These are phyloP conservation scores for Papilio protenor DNA, from an alignment of 2,888 invertebrate genomes.

Conservation along the genomic window DNA sequence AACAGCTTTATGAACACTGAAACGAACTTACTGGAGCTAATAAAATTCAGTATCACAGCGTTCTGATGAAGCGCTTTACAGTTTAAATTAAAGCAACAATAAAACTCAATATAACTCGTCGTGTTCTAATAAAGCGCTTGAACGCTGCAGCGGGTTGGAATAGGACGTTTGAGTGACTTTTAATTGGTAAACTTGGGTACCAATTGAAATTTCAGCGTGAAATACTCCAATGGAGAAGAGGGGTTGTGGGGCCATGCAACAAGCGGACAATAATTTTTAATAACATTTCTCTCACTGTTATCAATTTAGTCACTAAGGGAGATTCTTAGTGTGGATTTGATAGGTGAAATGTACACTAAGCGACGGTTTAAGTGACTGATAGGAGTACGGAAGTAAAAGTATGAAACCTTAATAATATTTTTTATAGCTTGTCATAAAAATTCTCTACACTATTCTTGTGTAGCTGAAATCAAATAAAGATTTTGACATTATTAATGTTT, in stretches of 20 bases:
- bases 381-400: background rate
- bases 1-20: constrained; percentile 38
- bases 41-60: constrained; percentile 26
- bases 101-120: constrained; percentile 49
- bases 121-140: constrained; percentile 58
- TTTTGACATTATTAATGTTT: too few relatives aligned
- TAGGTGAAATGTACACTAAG: background rate
- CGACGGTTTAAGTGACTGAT: background rate
- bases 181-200: constrained; percentile 68
- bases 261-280: constrained; percentile 17
- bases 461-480: too few relatives aligned
- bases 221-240: constrained; percentile 18
- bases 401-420: background rate
- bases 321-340: too few relatives aligned
- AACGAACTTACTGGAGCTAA: constrained; percentile 21
- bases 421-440: too few relatives aligned
- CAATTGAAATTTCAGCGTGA: constrained; percentile 57
- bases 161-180: constrained; percentile 64
- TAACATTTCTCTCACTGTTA: too few relatives aligned
- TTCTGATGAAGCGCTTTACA: constrained; percentile 27
- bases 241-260: constrained; percentile 15
- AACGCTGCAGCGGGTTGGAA: constrained; percentile 33
- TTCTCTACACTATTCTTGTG: too few relatives aligned
- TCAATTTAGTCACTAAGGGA: too few relatives aligned
- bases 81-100: constrained; percentile 26